Percentiles rank a stretch among this genome's conserved stretches.
phyloP scores from a whole-genome alignment of 1,140 invertebrate species.

The Aethina tumida region DNA sequence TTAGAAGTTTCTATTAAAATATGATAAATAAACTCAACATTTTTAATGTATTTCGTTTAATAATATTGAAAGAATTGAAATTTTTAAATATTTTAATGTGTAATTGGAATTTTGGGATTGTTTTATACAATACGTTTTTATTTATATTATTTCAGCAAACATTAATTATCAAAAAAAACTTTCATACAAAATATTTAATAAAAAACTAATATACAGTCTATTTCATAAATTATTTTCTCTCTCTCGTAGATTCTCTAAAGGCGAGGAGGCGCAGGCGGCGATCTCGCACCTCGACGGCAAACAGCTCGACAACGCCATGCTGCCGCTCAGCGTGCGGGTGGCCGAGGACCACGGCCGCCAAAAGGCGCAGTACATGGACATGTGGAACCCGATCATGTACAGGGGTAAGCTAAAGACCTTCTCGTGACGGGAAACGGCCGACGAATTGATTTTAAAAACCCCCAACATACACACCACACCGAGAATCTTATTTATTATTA shows the following conservation, averaged over 20 bases:
- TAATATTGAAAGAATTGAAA: too few species aligned
- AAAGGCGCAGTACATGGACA: slow-evolving; percentile 49
- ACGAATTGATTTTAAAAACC: background rate
- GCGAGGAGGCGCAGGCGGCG: slow-evolving; percentile 80
- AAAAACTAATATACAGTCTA: too few species aligned
- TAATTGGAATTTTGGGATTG: too few species aligned
- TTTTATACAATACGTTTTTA: too few species aligned
- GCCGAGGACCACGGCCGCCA: slow-evolving; percentile 90
- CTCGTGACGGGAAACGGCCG: background rate
- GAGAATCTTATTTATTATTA: background rate
- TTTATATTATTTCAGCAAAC: too few species aligned
- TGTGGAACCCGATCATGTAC: slow-evolving; percentile 21
- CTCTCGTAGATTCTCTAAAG: slow-evolving; percentile 57
- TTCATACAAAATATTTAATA: too few species aligned
- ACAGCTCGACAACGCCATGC: slow-evolving; percentile 70
- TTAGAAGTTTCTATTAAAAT: too few species aligned
- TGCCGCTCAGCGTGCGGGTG: slow-evolving; percentile 70
- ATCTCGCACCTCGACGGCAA: slow-evolving; percentile 77
- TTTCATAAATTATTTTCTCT: slow-evolving; percentile 7
- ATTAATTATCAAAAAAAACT: too few species aligned
- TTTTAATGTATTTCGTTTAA: too few species aligned
- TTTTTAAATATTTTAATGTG: too few species aligned
- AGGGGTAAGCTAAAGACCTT: slow-evolving; percentile 24
- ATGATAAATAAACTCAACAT: too few species aligned
- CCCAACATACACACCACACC: background rate